Conservation (phyloP, 2,797 vertebrate genomes). For the Percopsis omiscomaycus region DNA sequence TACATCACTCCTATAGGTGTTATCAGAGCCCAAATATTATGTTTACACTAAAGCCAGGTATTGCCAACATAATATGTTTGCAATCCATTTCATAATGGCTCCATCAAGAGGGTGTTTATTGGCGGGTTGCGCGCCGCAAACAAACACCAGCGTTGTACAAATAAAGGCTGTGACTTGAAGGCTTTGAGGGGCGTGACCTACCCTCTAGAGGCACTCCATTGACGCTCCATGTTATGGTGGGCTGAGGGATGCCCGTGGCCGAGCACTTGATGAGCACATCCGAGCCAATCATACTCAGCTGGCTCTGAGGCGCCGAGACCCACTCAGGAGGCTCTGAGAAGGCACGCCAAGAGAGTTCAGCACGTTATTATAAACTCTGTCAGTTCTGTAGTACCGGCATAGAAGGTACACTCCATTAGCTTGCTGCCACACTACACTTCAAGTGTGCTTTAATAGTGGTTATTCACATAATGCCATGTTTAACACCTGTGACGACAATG, state of each 20-base stretch:
- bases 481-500: not conserved
- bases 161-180: not conserved
- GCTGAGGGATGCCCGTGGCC: slow-evolving; percentile 82
- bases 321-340: slow-evolving; percentile 88
- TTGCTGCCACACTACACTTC: not conserved
- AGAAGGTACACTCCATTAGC: not conserved
- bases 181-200: slow-evolving; percentile 61
- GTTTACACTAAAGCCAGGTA: not conserved
- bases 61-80: not conserved
- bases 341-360: slow-evolving; percentile 22
- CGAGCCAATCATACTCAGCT: slow-evolving; percentile 81
- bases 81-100: not conserved
- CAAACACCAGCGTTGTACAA: not conserved
- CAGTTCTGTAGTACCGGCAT: slow-evolving; percentile 1
- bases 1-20: not conserved
- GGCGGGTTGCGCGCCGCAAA: too few relatives aligned
- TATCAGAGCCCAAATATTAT: not conserved
- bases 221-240: slow-evolving; percentile 83
- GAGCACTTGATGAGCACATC: slow-evolving; percentile 84
- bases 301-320: slow-evolving; percentile 82
- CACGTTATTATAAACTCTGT: slow-evolving; percentile 24
- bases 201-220: slow-evolving; percentile 83
- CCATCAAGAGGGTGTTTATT: too few relatives aligned
- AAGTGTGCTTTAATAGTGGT: not conserved
- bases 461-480: not conserved